phyloP scores from a whole-genome alignment of 2,113 vertebrate genomes.

The Myotis davidii region DNA sequence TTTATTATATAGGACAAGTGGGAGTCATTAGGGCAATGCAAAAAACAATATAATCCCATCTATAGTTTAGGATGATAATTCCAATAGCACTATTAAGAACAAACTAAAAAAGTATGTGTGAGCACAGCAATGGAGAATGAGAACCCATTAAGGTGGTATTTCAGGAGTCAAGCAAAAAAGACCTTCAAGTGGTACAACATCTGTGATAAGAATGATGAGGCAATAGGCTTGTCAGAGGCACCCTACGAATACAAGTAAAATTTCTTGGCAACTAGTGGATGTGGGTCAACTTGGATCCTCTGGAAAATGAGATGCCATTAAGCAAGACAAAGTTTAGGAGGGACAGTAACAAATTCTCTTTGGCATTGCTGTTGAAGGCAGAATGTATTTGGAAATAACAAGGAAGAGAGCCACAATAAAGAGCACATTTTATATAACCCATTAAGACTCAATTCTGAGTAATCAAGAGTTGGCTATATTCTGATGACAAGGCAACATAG shows the following conservation, averaged over 20 bases:
- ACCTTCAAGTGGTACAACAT: not conserved
- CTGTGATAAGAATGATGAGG: not conserved
- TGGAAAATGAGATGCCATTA: not conserved
- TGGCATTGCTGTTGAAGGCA: not conserved
- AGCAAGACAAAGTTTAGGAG: not conserved
- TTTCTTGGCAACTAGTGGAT: not conserved
- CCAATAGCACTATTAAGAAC: not conserved
- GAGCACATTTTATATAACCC: not conserved
- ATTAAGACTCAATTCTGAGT: not conserved
- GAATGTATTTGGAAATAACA: not conserved
- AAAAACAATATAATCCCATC: not conserved
- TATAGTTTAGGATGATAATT: slow-evolving; percentile 9
- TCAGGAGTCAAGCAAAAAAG: not conserved
- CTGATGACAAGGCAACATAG: not conserved
- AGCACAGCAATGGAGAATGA: not conserved
- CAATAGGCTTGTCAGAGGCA: not conserved
- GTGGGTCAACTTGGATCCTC: not conserved
- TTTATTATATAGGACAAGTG: not conserved
- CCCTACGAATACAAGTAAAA: not conserved
- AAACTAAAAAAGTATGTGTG: not conserved
- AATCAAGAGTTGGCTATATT: slow-evolving; percentile 7
- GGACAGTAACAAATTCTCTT: not conserved
- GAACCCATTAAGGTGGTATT: not conserved
- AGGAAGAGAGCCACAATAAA: not conserved
- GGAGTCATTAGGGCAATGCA: not conserved